Evolutionary conservation across 2,113 vertebrate genomes (phyloP).

Genomic region (Zosterops borbonicus): DNA sequence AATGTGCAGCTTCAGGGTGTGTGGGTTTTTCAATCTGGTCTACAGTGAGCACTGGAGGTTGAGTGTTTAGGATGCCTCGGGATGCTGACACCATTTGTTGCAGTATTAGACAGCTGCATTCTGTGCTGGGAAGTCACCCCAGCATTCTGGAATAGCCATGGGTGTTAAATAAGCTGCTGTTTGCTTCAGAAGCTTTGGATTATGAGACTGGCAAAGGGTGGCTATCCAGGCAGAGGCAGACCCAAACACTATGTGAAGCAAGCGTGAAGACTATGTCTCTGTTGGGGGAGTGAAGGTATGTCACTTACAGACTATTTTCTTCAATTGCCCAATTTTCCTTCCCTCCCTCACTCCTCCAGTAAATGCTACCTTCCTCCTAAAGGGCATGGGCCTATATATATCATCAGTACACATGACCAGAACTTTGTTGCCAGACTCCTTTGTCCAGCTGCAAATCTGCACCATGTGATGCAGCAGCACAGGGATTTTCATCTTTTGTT

Average conservation of each 20-base stretch:
- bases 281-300: background rate
- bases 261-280: background rate
- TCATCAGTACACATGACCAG: background rate
- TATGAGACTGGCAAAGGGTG: background rate
- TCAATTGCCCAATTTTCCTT: background rate
- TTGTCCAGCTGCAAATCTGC: background rate
- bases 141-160: background rate
- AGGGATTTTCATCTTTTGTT: background rate
- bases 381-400: background rate
- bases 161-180: background rate
- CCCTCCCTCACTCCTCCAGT: background rate
- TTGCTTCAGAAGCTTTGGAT: background rate
- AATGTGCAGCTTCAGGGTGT: conserved; percentile 12
- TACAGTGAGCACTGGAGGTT: background rate
- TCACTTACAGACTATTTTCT: background rate
- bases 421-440: background rate
- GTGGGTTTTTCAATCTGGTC: background rate
- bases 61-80: background rate
- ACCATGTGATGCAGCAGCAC: background rate
- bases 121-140: background rate
- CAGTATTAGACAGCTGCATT: background rate
- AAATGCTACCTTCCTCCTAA: background rate
- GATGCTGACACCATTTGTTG: background rate
- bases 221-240: background rate
- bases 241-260: background rate